Evolutionary conservation across 2,113 vertebrate genomes (phyloP).

Genomic region (Chaetodon auriga): DNA sequence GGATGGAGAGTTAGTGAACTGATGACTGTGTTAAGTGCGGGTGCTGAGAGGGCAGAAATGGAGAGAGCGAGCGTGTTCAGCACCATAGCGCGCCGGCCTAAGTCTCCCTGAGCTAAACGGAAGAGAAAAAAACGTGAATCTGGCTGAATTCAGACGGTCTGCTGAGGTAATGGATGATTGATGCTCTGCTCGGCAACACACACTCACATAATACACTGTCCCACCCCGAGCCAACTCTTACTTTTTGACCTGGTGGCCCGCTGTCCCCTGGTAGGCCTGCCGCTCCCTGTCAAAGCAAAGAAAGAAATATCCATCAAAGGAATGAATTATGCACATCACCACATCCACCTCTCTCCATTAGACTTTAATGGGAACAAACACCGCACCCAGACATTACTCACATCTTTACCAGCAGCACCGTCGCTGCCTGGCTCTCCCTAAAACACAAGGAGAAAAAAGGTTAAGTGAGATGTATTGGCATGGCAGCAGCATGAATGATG

Average conservation of each 20-base stretch:
- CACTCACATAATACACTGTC: slow-evolving; percentile 14
- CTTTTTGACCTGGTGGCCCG: slow-evolving; percentile 91
- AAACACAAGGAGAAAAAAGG: slow-evolving; percentile 7
- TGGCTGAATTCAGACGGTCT: slow-evolving; percentile 13
- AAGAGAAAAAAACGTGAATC: slow-evolving; percentile 11
- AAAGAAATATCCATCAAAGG: slow-evolving; percentile 33
- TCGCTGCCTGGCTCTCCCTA: slow-evolving; percentile 93
- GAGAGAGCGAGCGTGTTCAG: slow-evolving; percentile 31
- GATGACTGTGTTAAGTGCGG: slow-evolving; percentile 70
- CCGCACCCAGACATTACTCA: slow-evolving; percentile 72
- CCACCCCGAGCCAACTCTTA: slow-evolving; percentile 66
- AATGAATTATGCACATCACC: slow-evolving; percentile 16
- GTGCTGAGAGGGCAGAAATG: slow-evolving; percentile 62
- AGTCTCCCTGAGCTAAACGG: slow-evolving; percentile 30
- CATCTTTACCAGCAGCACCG: slow-evolving; percentile 90
- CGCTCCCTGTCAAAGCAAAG: slow-evolving; percentile 83
- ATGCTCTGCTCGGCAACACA: slow-evolving; percentile 8
- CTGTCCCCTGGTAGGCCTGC: slow-evolving; percentile 86
- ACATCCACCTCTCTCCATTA: slow-evolving; percentile 36
- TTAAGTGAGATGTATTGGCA: background rate
- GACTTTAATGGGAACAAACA: slow-evolving; percentile 34
- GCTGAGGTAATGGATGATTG: slow-evolving; percentile 26
- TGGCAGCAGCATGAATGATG: background rate
- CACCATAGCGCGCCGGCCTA: slow-evolving; percentile 5
- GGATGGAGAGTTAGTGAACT: slow-evolving; percentile 65